These are phyloP conservation scores for Argentina silus DNA, from an alignment of 2,797 vertebrate genomes.

Conservation along the genomic window DNA sequence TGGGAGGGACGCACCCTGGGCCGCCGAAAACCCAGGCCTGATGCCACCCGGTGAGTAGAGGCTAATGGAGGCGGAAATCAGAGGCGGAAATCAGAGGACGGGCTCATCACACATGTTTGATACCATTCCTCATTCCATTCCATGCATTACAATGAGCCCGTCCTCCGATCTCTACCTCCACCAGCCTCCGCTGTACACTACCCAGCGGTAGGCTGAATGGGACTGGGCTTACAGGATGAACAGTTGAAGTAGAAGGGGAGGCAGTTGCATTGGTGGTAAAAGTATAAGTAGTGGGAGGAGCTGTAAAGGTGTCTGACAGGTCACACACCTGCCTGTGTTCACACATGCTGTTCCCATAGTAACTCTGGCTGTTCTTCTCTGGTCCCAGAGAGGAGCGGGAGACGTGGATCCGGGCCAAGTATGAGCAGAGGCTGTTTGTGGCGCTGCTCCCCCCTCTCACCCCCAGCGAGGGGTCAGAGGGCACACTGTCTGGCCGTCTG, in stretches of 20 bases:
- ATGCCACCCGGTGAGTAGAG: conserved; percentile 81
- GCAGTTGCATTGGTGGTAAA: conserved; percentile 3
- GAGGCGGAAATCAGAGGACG: not conserved
- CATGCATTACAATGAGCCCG: too few species aligned
- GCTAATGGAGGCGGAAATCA: not conserved
- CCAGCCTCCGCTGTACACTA: too few species aligned
- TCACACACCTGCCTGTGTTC: conserved; percentile 1
- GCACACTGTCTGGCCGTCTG: conserved; percentile 77
- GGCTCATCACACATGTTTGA: too few species aligned
- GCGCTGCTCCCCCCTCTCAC: conserved; percentile 80
- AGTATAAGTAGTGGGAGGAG: not conserved
- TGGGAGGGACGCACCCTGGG: conserved; percentile 89
- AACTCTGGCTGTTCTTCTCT: not conserved
- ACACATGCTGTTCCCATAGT: not conserved
- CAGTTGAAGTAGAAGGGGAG: not conserved
- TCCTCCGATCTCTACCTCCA: too few species aligned
- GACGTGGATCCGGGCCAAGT: conserved; percentile 93
- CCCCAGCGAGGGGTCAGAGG: conserved; percentile 77
- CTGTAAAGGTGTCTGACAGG: conserved; percentile 12
- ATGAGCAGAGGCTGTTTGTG: conserved; percentile 92
- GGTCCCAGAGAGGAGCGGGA: conserved; percentile 87
- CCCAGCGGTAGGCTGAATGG: not conserved
- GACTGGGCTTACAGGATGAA: not conserved
- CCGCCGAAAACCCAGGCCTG: conserved; percentile 83
- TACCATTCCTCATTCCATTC: too few species aligned